These are phyloP conservation scores for Lamellibrachia luymesi DNA, from an alignment of 1,140 invertebrate species.

Conservation along the genomic window DNA sequence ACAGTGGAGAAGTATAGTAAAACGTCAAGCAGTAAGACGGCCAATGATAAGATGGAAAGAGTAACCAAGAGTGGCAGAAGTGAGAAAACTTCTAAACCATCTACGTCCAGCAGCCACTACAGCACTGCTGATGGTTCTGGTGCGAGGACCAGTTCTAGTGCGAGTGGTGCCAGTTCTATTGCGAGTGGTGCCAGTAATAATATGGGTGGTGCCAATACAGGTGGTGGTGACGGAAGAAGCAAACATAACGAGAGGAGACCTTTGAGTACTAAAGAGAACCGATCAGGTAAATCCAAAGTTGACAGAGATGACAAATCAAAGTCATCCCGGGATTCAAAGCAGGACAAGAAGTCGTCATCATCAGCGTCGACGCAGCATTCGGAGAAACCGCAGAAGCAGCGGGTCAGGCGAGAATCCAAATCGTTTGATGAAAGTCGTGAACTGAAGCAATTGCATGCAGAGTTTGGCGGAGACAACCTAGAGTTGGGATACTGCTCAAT, in stretches of 20 bases:
- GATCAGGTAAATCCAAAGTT: background rate
- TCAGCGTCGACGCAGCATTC: background rate
- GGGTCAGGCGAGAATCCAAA: background rate
- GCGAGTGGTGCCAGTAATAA: background rate
- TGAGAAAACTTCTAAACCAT: background rate
- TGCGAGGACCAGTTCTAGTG: background rate
- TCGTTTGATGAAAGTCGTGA: constrained; percentile 11
- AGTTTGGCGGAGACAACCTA: too few relatives aligned
- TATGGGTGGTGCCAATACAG: background rate
- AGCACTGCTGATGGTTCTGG: background rate
- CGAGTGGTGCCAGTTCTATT: background rate
- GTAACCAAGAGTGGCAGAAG: background rate
- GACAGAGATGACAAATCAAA: background rate
- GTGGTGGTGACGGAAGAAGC: background rate
- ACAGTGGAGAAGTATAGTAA: background rate
- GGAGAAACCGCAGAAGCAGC: background rate
- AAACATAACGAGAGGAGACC: background rate
- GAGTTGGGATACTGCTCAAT: constrained; percentile 78
- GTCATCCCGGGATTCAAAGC: background rate
- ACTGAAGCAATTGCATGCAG: background rate
- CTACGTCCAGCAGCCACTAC: background rate
- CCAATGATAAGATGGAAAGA: constrained; percentile 2
- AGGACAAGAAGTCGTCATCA: background rate
- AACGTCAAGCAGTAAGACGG: background rate
- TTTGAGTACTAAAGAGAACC: background rate